A percentile compares a stretch with the other conserved stretches of the same genome.
Evolutionary conservation across 2,113 vertebrate genomes (phyloP).

Genomic region (Zosterops lateralis): DNA sequence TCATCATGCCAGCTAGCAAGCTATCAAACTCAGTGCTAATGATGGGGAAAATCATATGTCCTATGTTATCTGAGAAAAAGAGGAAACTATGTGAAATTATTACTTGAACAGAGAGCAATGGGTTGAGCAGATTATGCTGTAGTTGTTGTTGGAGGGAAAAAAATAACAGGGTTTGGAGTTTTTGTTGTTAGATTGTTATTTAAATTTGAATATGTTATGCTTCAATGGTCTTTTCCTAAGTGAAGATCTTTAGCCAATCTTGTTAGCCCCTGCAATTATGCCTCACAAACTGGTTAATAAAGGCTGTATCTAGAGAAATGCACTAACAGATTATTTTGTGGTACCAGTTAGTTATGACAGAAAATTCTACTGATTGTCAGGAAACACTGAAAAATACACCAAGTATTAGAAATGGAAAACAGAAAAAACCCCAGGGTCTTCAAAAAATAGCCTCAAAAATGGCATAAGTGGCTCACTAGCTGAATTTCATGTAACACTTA

Average conservation of each 20-base stretch:
- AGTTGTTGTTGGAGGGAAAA: background rate
- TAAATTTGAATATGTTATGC: background rate
- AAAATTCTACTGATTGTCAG: background rate
- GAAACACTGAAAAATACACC: background rate
- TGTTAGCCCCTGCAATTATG: background rate
- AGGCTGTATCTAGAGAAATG: background rate
- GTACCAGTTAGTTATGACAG: background rate
- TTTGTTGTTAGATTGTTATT: background rate
- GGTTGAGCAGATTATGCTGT: background rate
- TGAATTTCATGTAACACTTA: background rate
- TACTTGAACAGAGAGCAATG: background rate
- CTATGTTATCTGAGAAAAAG: background rate
- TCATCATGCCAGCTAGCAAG: background rate
- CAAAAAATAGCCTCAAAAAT: background rate
- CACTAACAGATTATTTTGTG: background rate
- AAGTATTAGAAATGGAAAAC: background rate
- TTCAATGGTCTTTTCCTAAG: background rate
- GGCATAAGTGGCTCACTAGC: background rate
- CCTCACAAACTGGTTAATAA: background rate
- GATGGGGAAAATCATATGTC: constrained; percentile 13
- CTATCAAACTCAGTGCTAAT: constrained; percentile 33
- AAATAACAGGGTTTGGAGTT: accelerated
- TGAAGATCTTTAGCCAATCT: background rate
- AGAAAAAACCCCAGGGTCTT: accelerated
- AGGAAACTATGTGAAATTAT: background rate